phyloP scores from a whole-genome alignment of 2,113 vertebrate species.

The Capricornis sumatraensis region DNA sequence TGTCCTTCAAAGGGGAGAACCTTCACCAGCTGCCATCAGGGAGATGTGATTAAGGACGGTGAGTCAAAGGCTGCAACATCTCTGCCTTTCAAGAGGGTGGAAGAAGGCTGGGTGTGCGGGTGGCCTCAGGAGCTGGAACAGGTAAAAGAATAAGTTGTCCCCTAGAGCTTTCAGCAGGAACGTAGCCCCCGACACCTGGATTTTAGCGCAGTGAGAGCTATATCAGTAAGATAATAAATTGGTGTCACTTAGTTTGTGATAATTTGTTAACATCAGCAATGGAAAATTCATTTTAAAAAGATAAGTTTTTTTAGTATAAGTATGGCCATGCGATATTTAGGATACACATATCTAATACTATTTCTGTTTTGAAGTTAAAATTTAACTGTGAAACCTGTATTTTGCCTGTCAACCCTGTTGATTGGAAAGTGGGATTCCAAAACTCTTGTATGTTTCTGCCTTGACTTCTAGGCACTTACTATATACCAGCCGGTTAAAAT shows the following conservation, averaged over 20 bases:
- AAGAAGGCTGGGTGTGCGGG: background rate
- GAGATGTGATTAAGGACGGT: background rate
- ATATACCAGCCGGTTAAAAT: background rate
- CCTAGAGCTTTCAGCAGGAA: background rate
- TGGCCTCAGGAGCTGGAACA: background rate
- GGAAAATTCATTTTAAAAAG: background rate
- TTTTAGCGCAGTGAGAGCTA: background rate
- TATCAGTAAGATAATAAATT: background rate
- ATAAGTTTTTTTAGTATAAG: background rate
- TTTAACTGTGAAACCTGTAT: background rate
- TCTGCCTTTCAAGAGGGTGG: background rate
- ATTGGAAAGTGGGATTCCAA: background rate
- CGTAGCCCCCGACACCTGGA: background rate
- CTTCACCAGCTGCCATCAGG: background rate
- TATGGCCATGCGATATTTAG: background rate
- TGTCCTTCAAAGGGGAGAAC: background rate
- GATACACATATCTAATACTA: background rate
- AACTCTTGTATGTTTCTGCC: background rate
- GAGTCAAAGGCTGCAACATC: background rate
- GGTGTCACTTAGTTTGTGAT: background rate
- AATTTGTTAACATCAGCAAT: background rate
- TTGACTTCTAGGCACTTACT: background rate
- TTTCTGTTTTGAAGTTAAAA: constrained; percentile 19
- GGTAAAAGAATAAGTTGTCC: background rate
- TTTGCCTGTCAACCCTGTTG: background rate